These are phyloP conservation scores for Masnerella sp. DNA, from an alignment of 2,888 invertebrate genomes.

Conservation along the genomic window DNA sequence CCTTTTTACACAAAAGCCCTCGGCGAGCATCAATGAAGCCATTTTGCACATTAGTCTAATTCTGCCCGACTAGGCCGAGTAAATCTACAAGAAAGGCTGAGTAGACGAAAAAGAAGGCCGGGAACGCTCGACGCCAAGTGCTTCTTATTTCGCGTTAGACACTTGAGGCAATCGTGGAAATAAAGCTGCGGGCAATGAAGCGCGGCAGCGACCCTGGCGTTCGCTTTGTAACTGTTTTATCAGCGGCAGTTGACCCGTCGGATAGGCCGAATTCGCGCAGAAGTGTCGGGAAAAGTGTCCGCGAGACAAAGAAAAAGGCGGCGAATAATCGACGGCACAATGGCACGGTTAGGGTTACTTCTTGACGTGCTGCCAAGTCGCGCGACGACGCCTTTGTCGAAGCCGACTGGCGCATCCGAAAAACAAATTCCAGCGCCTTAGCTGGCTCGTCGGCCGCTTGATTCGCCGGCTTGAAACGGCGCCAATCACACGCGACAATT, in stretches of 20 bases:
- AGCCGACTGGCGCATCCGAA: slow-evolving; percentile 64
- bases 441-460: slow-evolving; percentile 68
- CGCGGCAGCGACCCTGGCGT: slow-evolving; percentile 63
- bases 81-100: slow-evolving; percentile 20
- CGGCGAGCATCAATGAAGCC: slow-evolving; percentile 20
- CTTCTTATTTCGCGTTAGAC: slow-evolving; percentile 48
- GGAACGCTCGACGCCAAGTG: slow-evolving; percentile 31
- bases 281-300: slow-evolving; percentile 43
- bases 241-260: slow-evolving; percentile 54
- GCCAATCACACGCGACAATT: slow-evolving; percentile 72
- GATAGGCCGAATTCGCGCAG: slow-evolving; percentile 19
- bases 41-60: slow-evolving; percentile 34
- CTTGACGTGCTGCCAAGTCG: slow-evolving; percentile 77
- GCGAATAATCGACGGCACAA: slow-evolving; percentile 49
- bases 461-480: slow-evolving; percentile 74
- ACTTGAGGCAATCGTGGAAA: slow-evolving; percentile 60
- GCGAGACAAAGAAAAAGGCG: slow-evolving; percentile 70
- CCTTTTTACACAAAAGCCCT: background rate
- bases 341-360: slow-evolving; percentile 74
- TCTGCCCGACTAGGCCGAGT: slow-evolving; percentile 12
- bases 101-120: slow-evolving; percentile 17
- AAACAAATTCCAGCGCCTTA: slow-evolving; percentile 55
- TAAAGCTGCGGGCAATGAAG: slow-evolving; percentile 68
- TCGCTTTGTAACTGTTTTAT: slow-evolving; percentile 54
- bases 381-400: slow-evolving; percentile 66